A percentile compares a stretch with the other conserved stretches of the same genome.
phyloP scores from a whole-genome alignment of 2,113 vertebrate species.

The Zosterops lateralis region DNA sequence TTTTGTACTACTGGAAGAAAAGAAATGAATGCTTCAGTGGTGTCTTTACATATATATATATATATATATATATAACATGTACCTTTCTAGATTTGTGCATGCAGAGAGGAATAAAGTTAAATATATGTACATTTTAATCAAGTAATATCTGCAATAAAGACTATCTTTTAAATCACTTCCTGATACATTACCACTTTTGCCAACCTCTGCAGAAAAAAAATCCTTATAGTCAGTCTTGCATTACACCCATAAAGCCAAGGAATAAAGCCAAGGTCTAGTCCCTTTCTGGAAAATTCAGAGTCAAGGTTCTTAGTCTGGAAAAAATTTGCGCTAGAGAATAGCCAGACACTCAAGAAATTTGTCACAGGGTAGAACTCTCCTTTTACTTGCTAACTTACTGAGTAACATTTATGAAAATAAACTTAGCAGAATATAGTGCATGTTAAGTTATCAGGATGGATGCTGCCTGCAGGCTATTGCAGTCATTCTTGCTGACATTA shows the following conservation, averaged over 20 bases:
- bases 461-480: constrained; percentile 46
- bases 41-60: background rate
- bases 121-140: background rate
- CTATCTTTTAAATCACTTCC: background rate
- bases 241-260: background rate
- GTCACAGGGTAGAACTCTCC: background rate
- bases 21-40: background rate
- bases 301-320: background rate
- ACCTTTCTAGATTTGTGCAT: background rate
- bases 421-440: background rate
- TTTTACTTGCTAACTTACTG: constrained; percentile 23
- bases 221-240: background rate
- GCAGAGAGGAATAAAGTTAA: background rate
- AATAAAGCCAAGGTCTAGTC: background rate
- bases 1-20: background rate
- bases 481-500: constrained; percentile 54
- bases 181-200: background rate
- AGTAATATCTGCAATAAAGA: background rate
- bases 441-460: constrained; percentile 29
- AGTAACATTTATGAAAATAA: constrained; percentile 43
- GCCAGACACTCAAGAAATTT: background rate
- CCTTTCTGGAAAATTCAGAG: background rate
- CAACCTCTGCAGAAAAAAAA: background rate
- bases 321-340: background rate
- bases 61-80: background rate